A percentile compares a stretch with the other conserved stretches of the same genome.
These are phyloP conservation scores for Microvelia longipes DNA, from an alignment of 1,140 invertebrate species.

Conservation along the genomic window DNA sequence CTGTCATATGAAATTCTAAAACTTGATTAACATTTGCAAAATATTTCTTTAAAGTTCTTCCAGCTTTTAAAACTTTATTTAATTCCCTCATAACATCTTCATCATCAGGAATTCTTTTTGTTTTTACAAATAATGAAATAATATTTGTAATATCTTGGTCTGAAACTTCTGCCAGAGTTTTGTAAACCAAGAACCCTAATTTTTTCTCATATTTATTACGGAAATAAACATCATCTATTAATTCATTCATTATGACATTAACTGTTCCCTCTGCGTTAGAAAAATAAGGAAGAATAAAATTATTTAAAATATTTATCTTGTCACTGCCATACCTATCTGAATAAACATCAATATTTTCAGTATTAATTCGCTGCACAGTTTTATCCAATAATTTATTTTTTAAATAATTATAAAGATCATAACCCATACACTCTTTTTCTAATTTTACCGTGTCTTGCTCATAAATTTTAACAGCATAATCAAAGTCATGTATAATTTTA, in stretches of 20 bases:
- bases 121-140: background rate
- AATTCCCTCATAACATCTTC: background rate
- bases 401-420: background rate
- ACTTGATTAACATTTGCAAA: background rate
- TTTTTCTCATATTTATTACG: background rate
- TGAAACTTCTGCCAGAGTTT: background rate
- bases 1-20: conserved; percentile 3
- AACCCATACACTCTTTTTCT: background rate
- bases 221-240: background rate
- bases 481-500: background rate
- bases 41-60: background rate
- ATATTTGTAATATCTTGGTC: background rate
- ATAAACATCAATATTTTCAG: background rate
- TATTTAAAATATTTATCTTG: background rate
- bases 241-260: background rate
- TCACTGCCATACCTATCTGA: background rate
- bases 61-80: background rate
- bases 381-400: background rate
- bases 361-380: background rate
- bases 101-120: background rate
- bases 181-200: background rate
- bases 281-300: background rate
- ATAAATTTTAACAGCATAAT: background rate
- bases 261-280: background rate
- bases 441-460: background rate